Conservation (phyloP, 92 coral and sea anemone species). For the Diadumene lineata region DNA sequence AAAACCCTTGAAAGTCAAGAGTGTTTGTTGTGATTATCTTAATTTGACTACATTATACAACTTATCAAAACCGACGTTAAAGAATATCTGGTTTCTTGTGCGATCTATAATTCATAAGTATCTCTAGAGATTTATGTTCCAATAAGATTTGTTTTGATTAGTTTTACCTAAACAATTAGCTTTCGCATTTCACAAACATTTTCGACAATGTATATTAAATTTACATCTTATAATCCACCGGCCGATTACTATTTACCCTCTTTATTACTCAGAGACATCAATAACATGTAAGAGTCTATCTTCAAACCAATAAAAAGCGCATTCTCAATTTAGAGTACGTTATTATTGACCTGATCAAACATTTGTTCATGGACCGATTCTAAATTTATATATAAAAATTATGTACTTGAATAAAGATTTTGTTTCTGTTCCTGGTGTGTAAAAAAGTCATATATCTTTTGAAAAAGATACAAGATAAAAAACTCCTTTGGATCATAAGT, state of each 20-base stretch:
- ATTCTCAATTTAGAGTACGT: constrained; percentile 16
- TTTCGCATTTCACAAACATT: not conserved
- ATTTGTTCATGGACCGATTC: not conserved
- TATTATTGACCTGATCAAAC: constrained; percentile 24
- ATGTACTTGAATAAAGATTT: no score
- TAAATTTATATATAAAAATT: no score
- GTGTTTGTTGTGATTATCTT: constrained; percentile 43
- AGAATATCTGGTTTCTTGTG: constrained; percentile 2
- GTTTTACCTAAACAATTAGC: not conserved
- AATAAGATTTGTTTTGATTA: not conserved
- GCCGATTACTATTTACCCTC: constrained; percentile 13
- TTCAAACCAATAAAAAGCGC: constrained; percentile 8
- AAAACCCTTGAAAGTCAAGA: constrained; percentile 34
- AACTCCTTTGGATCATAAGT: constrained; percentile 56
- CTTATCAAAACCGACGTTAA: constrained; percentile 33
- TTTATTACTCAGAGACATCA: not conserved
- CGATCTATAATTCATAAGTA: constrained; percentile 7
- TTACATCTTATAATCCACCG: constrained; percentile 12
- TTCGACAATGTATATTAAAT: not conserved
- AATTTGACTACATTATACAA: constrained; percentile 35
- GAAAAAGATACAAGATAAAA: no score
- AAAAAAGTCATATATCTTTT: no score
- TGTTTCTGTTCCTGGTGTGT: no score
- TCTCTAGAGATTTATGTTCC: constrained; percentile 13
- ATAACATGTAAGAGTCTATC: constrained; percentile 8